A percentile compares a stretch with the other conserved stretches of the same genome.
Conservation (phyloP, 1,140 invertebrate species). For the Leptinotarsa undecemlineata region DNA sequence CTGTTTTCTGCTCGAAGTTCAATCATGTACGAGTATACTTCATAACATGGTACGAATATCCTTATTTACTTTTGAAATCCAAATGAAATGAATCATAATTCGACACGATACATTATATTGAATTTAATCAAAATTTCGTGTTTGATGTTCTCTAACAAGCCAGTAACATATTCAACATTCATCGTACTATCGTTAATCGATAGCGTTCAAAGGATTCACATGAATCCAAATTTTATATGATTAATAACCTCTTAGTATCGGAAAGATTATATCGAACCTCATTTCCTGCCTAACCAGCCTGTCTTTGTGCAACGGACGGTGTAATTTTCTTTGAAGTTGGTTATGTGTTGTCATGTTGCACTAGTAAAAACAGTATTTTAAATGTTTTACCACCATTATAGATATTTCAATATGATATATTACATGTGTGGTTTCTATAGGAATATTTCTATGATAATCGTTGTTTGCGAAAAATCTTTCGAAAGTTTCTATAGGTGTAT, state of each 20-base stretch:
- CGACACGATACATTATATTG: too few species aligned
- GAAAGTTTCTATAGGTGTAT: too few species aligned
- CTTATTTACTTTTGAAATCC: too few species aligned
- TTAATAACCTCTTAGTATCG: slow-evolving; percentile 22
- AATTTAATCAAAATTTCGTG: too few species aligned
- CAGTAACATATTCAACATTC: too few species aligned
- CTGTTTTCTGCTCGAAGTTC: too few species aligned
- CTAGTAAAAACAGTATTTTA: not conserved
- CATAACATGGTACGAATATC: too few species aligned
- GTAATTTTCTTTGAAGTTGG: slow-evolving; percentile 22
- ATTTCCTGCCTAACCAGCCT: slow-evolving; percentile 30
- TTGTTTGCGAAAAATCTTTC: too few species aligned
- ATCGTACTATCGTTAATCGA: not conserved
- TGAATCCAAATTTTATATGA: slow-evolving; percentile 21
- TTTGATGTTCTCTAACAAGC: too few species aligned
- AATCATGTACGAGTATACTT: too few species aligned
- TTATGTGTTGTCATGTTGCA: slow-evolving; percentile 8
- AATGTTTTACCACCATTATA: not conserved
- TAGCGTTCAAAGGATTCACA: not conserved
- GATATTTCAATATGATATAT: not conserved
- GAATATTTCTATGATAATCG: too few species aligned
- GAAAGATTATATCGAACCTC: slow-evolving; percentile 24
- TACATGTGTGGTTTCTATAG: not conserved
- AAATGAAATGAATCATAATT: too few species aligned
- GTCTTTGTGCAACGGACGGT: slow-evolving; percentile 22